Conservation (phyloP, 35 echinoderm and acorn worm genomes). For the Apostichopus japonicus region DNA sequence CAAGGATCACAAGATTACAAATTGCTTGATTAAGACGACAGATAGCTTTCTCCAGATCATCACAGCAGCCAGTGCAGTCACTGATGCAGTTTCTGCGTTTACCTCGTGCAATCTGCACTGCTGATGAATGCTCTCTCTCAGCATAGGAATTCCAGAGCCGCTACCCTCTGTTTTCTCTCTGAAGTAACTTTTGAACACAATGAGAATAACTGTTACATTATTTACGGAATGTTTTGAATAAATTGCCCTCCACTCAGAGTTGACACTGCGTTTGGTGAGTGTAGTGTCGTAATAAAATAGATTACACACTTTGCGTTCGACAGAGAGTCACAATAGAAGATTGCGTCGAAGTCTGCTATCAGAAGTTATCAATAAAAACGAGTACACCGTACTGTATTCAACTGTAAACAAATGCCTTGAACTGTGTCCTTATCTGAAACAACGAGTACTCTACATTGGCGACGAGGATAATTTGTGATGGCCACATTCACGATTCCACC, state of each 20-base stretch:
- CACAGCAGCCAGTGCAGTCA: conserved; percentile 31
- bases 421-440: too few species aligned
- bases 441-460: not conserved
- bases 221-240: conserved; percentile 55
- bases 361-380: too few species aligned
- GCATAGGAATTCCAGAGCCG: not conserved
- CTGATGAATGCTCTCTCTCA: not conserved
- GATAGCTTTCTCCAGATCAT: conserved; percentile 47
- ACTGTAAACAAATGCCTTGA: too few species aligned
- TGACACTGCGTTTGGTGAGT: too few species aligned
- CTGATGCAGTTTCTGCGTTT: conserved; percentile 54
- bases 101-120: conserved; percentile 37
- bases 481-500: not conserved
- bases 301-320: too few species aligned
- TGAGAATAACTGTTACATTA: conserved; percentile 27
- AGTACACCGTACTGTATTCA: too few species aligned
- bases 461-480: not conserved
- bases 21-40: not conserved
- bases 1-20: too few species aligned
- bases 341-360: too few species aligned
- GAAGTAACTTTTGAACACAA: not conserved
- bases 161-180: conserved; percentile 18
- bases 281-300: too few species aligned
- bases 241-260: too few species aligned
- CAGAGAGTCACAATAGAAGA: too few species aligned